A percentile compares a stretch with the other conserved stretches of the same genome.
These are phyloP conservation scores for Enoplosus armatus DNA, from an alignment of 2,797 vertebrate species.

Conservation along the genomic window DNA sequence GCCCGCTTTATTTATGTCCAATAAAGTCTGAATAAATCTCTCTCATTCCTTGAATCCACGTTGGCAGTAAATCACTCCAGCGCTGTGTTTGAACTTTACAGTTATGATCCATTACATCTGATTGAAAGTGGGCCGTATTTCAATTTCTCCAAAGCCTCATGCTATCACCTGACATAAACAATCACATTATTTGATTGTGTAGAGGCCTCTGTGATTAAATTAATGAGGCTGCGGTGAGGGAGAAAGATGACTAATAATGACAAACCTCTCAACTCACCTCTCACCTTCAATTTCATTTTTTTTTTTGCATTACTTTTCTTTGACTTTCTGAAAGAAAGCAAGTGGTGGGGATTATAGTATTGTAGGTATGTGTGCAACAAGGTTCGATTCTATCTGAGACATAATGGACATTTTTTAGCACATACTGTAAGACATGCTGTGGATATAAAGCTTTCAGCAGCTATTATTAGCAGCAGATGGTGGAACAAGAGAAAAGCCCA, in stretches of 20 bases:
- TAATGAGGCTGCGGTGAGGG: not conserved
- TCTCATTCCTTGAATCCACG: constrained; percentile 43
- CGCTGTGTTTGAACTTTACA: constrained; percentile 31
- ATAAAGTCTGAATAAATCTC: constrained; percentile 65
- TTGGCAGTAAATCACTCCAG: constrained; percentile 55
- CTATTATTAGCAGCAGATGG: constrained; percentile 8
- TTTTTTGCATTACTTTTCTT: not conserved
- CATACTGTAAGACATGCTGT: not conserved
- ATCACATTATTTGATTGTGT: constrained; percentile 25
- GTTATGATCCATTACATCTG: constrained; percentile 70
- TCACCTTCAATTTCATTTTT: constrained; percentile 8
- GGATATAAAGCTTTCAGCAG: constrained; percentile 4
- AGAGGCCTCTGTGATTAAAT: constrained; percentile 24
- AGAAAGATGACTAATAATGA: constrained; percentile 10
- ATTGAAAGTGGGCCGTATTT: constrained; percentile 56
- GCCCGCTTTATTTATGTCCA: constrained; percentile 61
- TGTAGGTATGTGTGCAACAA: not conserved
- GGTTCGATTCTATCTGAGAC: not conserved
- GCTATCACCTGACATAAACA: constrained; percentile 40
- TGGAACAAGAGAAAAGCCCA: not conserved
- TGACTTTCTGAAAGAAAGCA: not conserved
- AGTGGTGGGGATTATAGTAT: not conserved
- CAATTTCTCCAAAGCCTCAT: constrained; percentile 1
- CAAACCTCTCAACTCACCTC: constrained; percentile 15
- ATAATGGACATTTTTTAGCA: not conserved